Conservation (phyloP, 2,797 vertebrate genomes). For the Catamblyrhynchus diadema region DNA sequence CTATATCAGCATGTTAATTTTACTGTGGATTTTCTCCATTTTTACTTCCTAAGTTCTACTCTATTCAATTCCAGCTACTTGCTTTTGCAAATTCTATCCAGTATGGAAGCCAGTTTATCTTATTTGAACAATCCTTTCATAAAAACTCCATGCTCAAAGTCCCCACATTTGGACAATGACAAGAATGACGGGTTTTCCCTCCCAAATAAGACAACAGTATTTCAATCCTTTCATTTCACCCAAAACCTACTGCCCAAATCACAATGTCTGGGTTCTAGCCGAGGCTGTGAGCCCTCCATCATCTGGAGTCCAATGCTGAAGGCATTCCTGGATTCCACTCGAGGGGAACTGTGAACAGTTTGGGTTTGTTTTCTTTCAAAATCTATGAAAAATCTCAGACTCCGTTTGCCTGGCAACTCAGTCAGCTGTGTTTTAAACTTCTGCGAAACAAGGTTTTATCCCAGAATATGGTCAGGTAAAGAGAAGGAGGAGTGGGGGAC, state of each 20-base stretch:
- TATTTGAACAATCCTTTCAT: neutral
- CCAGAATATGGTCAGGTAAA: neutral
- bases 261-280: neutral
- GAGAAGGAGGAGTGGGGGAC: accelerated
- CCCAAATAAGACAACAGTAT: neutral
- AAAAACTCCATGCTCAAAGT: neutral
- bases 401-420: neutral
- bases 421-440: neutral
- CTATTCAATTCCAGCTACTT: neutral
- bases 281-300: neutral
- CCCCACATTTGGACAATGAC: neutral
- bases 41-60: neutral
- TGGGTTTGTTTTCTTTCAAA: neutral
- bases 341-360: neutral
- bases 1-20: neutral
- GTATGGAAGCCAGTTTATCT: neutral
- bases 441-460: neutral
- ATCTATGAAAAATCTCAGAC: neutral
- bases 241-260: neutral
- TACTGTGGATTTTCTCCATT: neutral
- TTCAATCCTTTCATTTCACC: neutral
- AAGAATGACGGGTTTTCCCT: neutral
- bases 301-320: neutral
- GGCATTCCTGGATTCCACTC: neutral
- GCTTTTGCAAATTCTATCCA: conserved; percentile 8